Percentiles rank a stretch among this genome's conserved stretches.
phyloP scores from a whole-genome alignment of 2,113 vertebrate genomes.

The Opisthocomus hoazin region DNA sequence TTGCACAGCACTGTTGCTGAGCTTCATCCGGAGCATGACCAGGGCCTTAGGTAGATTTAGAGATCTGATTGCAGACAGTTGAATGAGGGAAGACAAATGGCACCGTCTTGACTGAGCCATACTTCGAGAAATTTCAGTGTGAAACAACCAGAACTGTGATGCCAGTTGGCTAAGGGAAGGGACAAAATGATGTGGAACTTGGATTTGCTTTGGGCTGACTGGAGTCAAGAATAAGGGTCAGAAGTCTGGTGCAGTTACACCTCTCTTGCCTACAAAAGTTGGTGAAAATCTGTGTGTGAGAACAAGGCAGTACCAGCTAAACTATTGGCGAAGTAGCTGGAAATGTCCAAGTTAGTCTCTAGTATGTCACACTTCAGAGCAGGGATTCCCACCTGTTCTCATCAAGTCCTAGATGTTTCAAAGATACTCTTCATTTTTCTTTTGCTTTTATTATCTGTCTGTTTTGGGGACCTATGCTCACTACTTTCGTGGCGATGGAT shows the following conservation, averaged over 20 bases:
- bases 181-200: background rate
- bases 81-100: background rate
- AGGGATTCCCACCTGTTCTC: background rate
- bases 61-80: background rate
- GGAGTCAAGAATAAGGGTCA: background rate
- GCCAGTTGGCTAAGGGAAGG: background rate
- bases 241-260: background rate
- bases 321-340: background rate
- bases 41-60: background rate
- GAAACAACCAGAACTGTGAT: background rate
- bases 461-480: background rate
- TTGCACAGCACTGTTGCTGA: background rate
- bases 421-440: background rate
- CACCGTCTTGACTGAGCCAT: background rate
- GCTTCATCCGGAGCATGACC: background rate
- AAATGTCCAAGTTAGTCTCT: background rate
- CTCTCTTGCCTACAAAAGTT: background rate
- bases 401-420: background rate
- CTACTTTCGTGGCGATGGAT: background rate
- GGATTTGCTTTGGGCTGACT: background rate
- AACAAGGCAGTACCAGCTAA: background rate
- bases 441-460: conserved; percentile 12
- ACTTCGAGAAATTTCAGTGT: background rate
- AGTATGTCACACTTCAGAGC: background rate
- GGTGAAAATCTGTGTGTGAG: background rate